Evolutionary conservation across 2,797 vertebrate genomes (phyloP), one percentile per base, ranked within the genome.

Genomic region (Pseudopleuronectes americanus): DNA sequence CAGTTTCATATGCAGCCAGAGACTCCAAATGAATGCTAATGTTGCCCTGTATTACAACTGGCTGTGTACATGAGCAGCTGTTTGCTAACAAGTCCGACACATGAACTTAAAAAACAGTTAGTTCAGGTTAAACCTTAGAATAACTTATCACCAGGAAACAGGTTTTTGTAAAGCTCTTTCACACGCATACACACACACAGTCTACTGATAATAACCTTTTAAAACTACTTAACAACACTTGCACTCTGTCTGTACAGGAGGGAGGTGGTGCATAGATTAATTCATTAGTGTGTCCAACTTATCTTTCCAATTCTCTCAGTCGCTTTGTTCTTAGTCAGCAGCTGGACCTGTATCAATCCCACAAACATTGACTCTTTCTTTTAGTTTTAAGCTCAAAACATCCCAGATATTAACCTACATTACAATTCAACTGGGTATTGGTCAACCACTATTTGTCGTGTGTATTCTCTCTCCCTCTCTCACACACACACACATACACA

Each of bases 271-370:
- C 31, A 33, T 33, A 31, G 28, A 31, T 31, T 31, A 6, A 8
- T 31, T 31, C 28, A 31, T 8, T 31, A 31, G 7, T 8, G 28
- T 26, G 48, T 64, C 33, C 8, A 47, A 6, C 33, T 21, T 4
- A 24, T 23, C 61, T 28, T 28, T 23, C 51, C 1, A 49, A 26
- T 64, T 47, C 28, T 71, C 56, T 70, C 23, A 48, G 13, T 70
- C 68, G 61, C 63, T 62, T 75, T 24, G 17, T 16, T 69, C 31
- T 41, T 41, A 60, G 33, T 43, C 48, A 68, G 24, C 2, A 8
- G 45, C 48, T 62, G 21, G 6, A 54, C 49, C 33, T 12, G 16
- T 41, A 36, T 47, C 54, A 45, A 45, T 47, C 52, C 41, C 23
- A 51, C 48, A 33, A 10, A 60, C 41, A 23, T 49, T 59, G 54